Base-by-base conservation (phyloP, 1,140 invertebrate species). In the Papilio helenus region DNA sequence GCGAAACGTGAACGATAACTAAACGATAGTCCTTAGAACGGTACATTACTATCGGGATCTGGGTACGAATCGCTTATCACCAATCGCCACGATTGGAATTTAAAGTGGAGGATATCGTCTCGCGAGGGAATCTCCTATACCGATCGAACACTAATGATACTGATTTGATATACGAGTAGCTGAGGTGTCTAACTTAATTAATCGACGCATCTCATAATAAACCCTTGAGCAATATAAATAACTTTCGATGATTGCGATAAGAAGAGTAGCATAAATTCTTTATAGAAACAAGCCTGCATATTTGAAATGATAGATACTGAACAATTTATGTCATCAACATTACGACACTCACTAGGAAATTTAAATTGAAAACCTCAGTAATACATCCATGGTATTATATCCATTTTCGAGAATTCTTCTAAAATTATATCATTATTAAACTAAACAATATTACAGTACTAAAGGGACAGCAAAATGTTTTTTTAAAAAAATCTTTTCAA, bases 1-100 rank as follows among this genome's bases (percentile, higher is more conserved):
- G 92, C 91, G 87, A 92, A 93, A 88, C 92, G 92, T 94, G 92
- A 92, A 86, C 90, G 89, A 94, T 94, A 94, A 94, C 88, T 93
- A 90, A 91, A 85, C 90, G 88, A 92, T 92, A 90, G 83, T 82
- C 86, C 83, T 80, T 83, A 82, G 80, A 94, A 93, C 91, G 92
- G 91, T 89, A 93, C 91, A 65, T 81, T 85, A 89, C 82, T 86
- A 87, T 89, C 85, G 83, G 83, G 91, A 92, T 92, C 90, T 81
- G 89, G 88, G 90, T 91, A 88, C 86, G 84, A 88, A 91, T 90
- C 88, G 89, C 84, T 92, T 94, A 94, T 94, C 92, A 86, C 79
- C 81, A 89, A 93, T 92, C 89, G 86, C 85, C 87, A 87, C 88
- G 90, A 87, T 91, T 80, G 90, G 89, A 89, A 92, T 93, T 91